Evolutionary conservation across 2,113 vertebrate genomes (phyloP).

Genomic region (Aegypius monachus): DNA sequence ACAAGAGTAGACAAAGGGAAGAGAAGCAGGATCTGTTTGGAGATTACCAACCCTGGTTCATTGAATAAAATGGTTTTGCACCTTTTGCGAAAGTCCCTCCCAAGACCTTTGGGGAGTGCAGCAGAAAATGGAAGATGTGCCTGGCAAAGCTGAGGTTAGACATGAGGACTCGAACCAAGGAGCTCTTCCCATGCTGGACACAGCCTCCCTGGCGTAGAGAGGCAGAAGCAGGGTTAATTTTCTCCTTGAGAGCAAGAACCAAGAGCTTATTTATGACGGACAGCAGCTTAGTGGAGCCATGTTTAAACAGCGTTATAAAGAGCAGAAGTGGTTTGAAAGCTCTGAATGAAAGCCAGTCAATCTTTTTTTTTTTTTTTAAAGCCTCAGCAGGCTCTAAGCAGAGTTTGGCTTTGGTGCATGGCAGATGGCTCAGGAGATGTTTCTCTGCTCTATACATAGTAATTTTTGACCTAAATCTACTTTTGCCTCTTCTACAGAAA

Average conservation of each 20-base stretch:
- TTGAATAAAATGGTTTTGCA: background rate
- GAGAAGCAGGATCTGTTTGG: background rate
- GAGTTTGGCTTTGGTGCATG: constrained; percentile 31
- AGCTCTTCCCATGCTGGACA: rapidly evolving
- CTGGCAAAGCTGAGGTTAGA: background rate
- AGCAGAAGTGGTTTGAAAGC: background rate
- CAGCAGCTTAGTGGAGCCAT: background rate
- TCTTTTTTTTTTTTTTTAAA: background rate
- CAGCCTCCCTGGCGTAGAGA: background rate
- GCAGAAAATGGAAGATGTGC: background rate
- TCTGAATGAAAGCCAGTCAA: constrained; percentile 23
- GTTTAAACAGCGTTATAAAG: background rate
- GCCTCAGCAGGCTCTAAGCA: background rate
- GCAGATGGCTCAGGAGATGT: constrained; percentile 48
- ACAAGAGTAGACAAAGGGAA: background rate
- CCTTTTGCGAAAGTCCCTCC: background rate
- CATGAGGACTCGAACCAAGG: background rate
- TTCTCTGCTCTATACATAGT: constrained; percentile 31
- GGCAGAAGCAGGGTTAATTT: background rate
- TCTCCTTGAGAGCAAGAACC: background rate
- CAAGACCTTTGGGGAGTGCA: too few species aligned
- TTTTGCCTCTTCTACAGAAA: background rate
- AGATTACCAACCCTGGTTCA: background rate
- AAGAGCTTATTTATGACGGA: background rate
- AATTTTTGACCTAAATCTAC: constrained; percentile 43